Evolutionary conservation across 2,888 invertebrate species (phyloP).

Genomic region (Nephrotoma flavescens): DNA sequence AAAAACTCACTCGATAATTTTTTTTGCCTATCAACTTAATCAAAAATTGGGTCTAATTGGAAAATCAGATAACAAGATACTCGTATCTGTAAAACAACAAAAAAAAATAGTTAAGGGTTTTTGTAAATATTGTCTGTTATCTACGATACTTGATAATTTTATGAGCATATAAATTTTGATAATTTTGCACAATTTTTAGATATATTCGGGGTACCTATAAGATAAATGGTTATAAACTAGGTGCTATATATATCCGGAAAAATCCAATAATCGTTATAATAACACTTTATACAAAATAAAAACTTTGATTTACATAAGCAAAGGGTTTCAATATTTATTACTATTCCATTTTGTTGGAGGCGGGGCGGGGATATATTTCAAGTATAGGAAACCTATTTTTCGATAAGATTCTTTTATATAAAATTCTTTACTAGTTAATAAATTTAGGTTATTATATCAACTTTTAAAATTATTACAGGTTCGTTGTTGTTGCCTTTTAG

Average conservation of each 20-base stretch:
- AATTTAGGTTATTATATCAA: neutral
- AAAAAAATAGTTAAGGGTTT: neutral
- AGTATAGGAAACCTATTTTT: neutral
- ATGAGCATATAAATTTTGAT: neutral
- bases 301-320: neutral
- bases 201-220: neutral
- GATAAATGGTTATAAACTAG: too few species aligned
- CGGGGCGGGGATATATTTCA: neutral
- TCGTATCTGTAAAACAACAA: neutral
- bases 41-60: neutral
- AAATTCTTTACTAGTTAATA: neutral
- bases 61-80: neutral
- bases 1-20: neutral
- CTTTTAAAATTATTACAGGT: neutral
- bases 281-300: neutral
- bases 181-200: neutral
- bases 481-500: neutral
- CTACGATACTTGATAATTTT: neutral
- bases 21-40: neutral
- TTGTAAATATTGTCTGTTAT: neutral
- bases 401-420: neutral
- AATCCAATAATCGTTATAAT: neutral
- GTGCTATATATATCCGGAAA: neutral
- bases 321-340: neutral
- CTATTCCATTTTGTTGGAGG: neutral